Conservation (phyloP, 2,888 invertebrate species). For the Metopia argyrocephala region DNA sequence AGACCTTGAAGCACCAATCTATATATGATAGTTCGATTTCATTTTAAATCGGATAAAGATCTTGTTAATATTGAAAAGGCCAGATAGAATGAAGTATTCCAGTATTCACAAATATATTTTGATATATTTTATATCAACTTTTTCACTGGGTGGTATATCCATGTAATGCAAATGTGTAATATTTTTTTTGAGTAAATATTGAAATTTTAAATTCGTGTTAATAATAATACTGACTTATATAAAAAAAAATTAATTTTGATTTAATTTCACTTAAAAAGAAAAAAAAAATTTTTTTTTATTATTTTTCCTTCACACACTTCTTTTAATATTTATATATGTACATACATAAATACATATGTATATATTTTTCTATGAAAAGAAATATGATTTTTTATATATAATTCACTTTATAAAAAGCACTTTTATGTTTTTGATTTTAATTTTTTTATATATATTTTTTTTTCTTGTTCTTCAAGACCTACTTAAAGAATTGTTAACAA, state of each 20-base stretch:
- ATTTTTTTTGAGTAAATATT: conserved; percentile 28
- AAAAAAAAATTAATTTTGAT: not conserved
- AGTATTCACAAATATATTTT: too few species aligned
- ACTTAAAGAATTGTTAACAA: not conserved
- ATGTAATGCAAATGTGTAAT: conserved; percentile 36
- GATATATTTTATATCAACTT: too few species aligned
- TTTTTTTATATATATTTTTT: conserved; percentile 1
- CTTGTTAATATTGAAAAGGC: too few species aligned
- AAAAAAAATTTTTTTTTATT: not conserved
- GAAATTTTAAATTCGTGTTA: conserved; percentile 36
- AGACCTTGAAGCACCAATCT: too few species aligned
- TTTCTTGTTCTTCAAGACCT: not conserved
- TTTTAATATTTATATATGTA: not conserved
- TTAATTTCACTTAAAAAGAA: not conserved
- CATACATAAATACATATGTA: not conserved
- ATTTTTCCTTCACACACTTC: not conserved
- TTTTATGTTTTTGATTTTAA: conserved; percentile 3
- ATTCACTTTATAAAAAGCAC: not conserved
- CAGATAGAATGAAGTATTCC: too few species aligned
- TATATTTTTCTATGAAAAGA: not conserved
- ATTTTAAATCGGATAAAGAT: too few species aligned
- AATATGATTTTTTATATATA: not conserved
- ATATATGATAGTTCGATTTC: too few species aligned
- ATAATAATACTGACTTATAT: too few species aligned
- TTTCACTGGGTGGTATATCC: conserved; percentile 26